A percentile compares a stretch with the other conserved stretches of the same genome.
Conservation (phyloP, 53 echinoderm and acorn worm genomes). For the Crossaster papposus region DNA sequence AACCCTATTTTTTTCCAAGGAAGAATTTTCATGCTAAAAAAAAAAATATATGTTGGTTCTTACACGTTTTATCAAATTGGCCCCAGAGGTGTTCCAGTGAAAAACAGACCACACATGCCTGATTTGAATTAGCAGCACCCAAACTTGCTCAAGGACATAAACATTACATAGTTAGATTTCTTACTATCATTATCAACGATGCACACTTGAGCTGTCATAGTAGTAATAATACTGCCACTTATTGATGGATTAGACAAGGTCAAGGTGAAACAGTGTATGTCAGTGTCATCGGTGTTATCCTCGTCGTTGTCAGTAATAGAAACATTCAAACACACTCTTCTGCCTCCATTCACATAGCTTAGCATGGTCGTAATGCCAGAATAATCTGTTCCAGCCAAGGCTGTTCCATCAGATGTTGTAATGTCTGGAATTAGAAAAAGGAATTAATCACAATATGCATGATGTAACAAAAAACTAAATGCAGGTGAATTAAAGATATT, state of each 20-base stretch:
- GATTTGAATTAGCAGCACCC: no score
- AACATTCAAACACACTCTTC: not conserved
- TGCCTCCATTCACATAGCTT: no score
- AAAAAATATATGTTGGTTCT: no score
- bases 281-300: not conserved
- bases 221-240: not conserved
- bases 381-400: not conserved
- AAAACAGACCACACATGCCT: no score
- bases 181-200: slow-evolving; percentile 24
- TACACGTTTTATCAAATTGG: no score
- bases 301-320: not conserved
- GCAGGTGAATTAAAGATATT: no score
- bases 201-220: slow-evolving; percentile 22
- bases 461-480: not conserved
- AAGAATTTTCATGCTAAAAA: no score
- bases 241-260: not conserved
- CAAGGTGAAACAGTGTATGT: slow-evolving; percentile 18
- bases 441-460: not conserved
- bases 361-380: no score
- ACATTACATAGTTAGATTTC: not conserved
- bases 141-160: not conserved
- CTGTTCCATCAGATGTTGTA: slow-evolving; percentile 14
- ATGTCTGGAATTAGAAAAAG: not conserved
- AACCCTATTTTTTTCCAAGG: no score
- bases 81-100: no score